These are phyloP conservation scores for Carlito syrichta DNA, from an alignment of 2,113 vertebrate species.

Conservation along the genomic window DNA sequence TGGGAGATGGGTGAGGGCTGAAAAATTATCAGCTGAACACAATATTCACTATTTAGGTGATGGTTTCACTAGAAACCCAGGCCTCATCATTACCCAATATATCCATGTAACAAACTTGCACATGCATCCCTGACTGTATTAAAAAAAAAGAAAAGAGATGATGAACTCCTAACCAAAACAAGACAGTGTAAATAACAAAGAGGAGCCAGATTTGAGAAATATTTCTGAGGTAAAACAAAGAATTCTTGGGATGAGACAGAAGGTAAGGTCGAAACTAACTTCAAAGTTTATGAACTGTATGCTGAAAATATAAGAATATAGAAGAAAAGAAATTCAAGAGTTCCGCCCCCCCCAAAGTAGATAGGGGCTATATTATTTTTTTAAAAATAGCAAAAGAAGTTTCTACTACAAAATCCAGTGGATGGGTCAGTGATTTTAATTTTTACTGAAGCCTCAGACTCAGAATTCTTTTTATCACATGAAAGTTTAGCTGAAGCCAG, in stretches of 20 bases:
- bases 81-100: too few species aligned
- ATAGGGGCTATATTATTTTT: not conserved
- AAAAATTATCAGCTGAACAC: too few species aligned
- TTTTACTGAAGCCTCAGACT: not conserved
- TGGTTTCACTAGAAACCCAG: too few species aligned
- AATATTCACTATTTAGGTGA: too few species aligned
- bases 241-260: constrained; percentile 1
- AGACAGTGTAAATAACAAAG: not conserved
- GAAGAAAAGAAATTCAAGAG: not conserved
- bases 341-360: not conserved
- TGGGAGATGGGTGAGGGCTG: too few species aligned
- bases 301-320: not conserved
- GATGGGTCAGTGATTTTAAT: not conserved
- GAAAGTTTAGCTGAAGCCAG: not conserved
- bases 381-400: not conserved
- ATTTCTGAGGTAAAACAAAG: not conserved
- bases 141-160: too few species aligned
- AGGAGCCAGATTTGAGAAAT: not conserved
- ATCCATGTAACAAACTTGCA: too few species aligned
- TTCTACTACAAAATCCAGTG: not conserved
- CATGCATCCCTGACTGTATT: too few species aligned
- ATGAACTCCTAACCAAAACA: not conserved
- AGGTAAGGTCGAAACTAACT: not conserved
- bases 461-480: not conserved
- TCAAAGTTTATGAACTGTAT: not conserved